Conservation (phyloP, 2,113 vertebrate genomes). For the Tachysurus vachellii region DNA sequence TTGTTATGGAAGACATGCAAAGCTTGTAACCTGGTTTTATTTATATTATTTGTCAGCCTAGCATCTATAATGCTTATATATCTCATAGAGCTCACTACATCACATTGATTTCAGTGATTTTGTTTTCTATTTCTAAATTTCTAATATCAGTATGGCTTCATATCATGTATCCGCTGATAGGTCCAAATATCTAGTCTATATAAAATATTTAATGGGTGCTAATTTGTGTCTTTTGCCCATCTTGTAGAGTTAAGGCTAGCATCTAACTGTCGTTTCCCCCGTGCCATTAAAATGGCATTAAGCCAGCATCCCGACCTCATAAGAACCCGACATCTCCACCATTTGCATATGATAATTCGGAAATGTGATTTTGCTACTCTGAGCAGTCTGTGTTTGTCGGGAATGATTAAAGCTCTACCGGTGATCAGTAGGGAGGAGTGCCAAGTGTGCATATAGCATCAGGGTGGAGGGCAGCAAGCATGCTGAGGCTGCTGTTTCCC, state of each 20-base stretch:
- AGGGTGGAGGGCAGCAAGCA: slow-evolving; percentile 31
- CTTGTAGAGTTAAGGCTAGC: slow-evolving; percentile 1
- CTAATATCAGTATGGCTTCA: background rate
- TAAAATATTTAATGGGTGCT: background rate
- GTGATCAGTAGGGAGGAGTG: slow-evolving; percentile 56
- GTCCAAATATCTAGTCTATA: background rate
- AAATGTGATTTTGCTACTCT: slow-evolving; percentile 69
- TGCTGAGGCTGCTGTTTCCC: slow-evolving; percentile 42
- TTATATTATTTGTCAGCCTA: background rate
- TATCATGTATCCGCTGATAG: background rate
- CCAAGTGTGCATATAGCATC: slow-evolving; percentile 56
- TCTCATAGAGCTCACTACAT: background rate
- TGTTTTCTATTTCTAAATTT: background rate
- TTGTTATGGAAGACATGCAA: background rate
- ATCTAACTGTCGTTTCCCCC: background rate
- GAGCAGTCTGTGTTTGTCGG: slow-evolving; percentile 69
- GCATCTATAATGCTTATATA: background rate
- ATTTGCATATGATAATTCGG: slow-evolving; percentile 62
- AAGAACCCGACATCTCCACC: slow-evolving; percentile 55
- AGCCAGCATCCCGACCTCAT: slow-evolving; percentile 54
- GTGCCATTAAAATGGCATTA: slow-evolving; percentile 57
- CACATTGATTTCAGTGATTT: background rate
- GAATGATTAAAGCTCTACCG: slow-evolving; percentile 64
- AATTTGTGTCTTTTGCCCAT: slow-evolving; percentile 34
- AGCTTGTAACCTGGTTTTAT: slow-evolving; percentile 4